Conservation (phyloP, 1,140 invertebrate species). For the Cyclargus thomasi region DNA sequence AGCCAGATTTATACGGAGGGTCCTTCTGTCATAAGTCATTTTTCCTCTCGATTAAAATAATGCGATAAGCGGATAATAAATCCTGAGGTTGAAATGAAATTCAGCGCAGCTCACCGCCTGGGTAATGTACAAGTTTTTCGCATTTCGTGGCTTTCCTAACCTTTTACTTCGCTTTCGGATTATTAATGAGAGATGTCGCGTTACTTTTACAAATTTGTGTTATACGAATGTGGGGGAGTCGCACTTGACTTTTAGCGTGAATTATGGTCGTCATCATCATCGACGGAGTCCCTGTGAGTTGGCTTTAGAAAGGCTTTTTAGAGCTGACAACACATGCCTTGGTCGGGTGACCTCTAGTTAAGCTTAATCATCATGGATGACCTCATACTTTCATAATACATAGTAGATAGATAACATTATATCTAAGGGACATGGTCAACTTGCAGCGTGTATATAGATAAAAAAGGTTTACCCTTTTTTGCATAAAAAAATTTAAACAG, state of each 20-base stretch:
- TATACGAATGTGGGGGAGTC: neutral
- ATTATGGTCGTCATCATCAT: neutral
- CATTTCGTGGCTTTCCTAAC: neutral
- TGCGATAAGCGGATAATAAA: neutral
- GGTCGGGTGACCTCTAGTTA: no score
- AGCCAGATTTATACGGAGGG: no score
- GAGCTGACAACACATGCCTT: no score
- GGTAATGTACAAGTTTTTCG: slow-evolving; percentile 11
- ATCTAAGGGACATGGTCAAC: no score
- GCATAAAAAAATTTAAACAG: no score
- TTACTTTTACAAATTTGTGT: slow-evolving; percentile 4
- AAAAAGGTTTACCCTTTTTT: no score
- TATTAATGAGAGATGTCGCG: slow-evolving; percentile 11
- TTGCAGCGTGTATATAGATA: no score
- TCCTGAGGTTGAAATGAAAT: neutral
- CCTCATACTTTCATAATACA: no score
- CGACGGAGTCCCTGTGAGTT: neutral
- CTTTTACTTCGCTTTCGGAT: slow-evolving; percentile 7
- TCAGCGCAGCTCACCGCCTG: neutral
- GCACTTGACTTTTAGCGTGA: neutral
- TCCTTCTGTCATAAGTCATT: neutral
- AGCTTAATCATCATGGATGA: no score
- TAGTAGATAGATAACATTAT: no score
- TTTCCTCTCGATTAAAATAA: neutral
- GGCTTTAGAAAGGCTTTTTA: no score